Percentiles rank a stretch among this genome's conserved stretches.
Conservation (phyloP, 1,140 invertebrate species). For the Drosophila tani region DNA sequence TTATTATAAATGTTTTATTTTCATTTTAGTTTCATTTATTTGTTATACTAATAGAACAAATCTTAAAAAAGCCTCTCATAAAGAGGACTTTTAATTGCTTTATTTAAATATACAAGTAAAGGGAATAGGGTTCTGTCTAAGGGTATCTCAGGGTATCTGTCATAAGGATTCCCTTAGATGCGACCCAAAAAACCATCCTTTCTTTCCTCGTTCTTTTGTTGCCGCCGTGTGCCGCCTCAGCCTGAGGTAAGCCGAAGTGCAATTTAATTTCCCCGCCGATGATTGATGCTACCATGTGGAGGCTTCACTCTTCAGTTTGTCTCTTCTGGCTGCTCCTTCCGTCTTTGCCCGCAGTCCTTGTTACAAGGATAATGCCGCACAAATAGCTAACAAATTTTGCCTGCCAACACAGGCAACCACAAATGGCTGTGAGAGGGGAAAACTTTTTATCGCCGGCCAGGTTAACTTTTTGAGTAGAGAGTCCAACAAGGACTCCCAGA, state of each 20-base stretch:
- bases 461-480: conserved; percentile 62
- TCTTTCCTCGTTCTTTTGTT: conserved; percentile 9
- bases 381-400: conserved; percentile 70
- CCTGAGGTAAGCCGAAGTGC: conserved; percentile 44
- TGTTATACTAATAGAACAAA: too few relatives aligned
- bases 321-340: conserved; percentile 5
- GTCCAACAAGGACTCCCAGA: conserved; percentile 39
- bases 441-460: conserved; percentile 36
- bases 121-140: background rate
- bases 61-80: too few relatives aligned
- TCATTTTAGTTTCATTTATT: too few relatives aligned
- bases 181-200: background rate
- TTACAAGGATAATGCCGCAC: conserved; percentile 50
- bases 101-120: background rate
- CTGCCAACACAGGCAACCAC: conserved; percentile 31
- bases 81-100: background rate
- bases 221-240: conserved; percentile 6
- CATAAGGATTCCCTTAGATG: background rate
- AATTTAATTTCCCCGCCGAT: conserved; percentile 48
- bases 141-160: background rate
- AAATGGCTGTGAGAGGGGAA: conserved; percentile 31
- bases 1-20: too few relatives aligned
- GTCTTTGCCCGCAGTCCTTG: background rate
- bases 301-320: conserved; percentile 29
- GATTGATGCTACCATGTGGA: conserved; percentile 50